phyloP scores from a whole-genome alignment of 2,113 vertebrate species.

The Mungos mungo region DNA sequence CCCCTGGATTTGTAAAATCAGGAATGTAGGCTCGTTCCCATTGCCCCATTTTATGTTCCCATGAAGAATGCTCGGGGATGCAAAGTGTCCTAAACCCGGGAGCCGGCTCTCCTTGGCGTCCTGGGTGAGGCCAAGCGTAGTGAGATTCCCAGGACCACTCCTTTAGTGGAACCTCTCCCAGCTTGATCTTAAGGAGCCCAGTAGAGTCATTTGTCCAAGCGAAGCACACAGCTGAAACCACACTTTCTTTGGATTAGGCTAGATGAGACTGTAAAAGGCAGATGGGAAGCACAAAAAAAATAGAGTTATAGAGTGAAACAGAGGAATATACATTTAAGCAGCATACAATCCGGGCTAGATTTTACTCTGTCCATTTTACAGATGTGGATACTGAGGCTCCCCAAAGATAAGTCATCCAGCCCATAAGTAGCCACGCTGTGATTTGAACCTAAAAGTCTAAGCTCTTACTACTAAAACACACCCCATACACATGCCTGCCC shows the following conservation, averaged over 20 bases:
- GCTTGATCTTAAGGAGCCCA: neutral
- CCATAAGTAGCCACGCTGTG: neutral
- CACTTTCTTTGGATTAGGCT: neutral
- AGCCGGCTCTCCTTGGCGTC: neutral
- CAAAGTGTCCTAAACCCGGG: neutral
- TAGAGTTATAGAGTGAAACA: neutral
- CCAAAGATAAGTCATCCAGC: neutral
- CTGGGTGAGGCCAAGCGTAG: neutral
- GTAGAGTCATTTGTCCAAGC: neutral
- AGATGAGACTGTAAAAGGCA: neutral
- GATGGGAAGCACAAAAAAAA: neutral
- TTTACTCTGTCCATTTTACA: neutral
- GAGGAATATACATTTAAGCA: neutral
- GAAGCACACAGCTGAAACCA: neutral
- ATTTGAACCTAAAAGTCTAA: slow-evolving; percentile 1
- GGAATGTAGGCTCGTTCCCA: neutral
- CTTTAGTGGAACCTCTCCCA: neutral
- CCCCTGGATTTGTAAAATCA: neutral
- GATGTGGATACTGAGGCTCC: neutral
- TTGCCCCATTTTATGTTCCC: slow-evolving; percentile 27
- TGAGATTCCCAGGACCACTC: neutral
- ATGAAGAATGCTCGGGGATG: neutral
- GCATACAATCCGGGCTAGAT: neutral
- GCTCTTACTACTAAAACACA: neutral
- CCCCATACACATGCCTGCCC: neutral